Evolutionary conservation across 2,797 vertebrate species (phyloP).

Genomic region (Tolypeutes matacus): DNA sequence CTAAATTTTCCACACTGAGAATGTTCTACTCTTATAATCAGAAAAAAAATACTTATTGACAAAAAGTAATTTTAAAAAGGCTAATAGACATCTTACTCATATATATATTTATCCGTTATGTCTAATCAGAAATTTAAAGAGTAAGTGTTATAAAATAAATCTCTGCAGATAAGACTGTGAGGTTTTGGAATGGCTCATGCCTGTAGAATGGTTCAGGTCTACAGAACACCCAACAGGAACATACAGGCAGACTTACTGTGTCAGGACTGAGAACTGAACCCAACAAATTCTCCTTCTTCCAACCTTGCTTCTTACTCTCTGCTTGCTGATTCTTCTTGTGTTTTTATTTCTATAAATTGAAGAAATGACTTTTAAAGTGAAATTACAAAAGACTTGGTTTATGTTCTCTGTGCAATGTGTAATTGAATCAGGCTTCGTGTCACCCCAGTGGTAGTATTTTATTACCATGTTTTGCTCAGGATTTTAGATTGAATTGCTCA

Average conservation of each 20-base stretch:
- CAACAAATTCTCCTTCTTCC: slow-evolving; percentile 58
- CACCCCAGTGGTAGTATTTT: neutral
- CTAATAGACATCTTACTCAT: neutral
- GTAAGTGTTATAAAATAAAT: neutral
- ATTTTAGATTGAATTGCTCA: slow-evolving; percentile 70
- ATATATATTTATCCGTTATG: neutral
- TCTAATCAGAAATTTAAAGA: slow-evolving; percentile 41
- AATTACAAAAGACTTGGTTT: slow-evolving; percentile 70
- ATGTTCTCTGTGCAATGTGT: slow-evolving; percentile 45
- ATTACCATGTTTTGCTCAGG: slow-evolving; percentile 48
- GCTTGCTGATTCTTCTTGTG: fast-evolving
- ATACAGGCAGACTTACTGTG: neutral
- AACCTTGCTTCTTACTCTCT: neutral
- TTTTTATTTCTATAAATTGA: slow-evolving; percentile 64
- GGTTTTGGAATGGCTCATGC: neutral
- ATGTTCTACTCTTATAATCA: slow-evolving; percentile 15
- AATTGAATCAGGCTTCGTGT: slow-evolving; percentile 55
- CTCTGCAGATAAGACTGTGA: neutral
- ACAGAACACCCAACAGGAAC: neutral
- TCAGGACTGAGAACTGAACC: neutral
- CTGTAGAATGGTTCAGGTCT: neutral
- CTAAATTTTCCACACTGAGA: slow-evolving; percentile 8
- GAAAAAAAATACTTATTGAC: slow-evolving; percentile 29
- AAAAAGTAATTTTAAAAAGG: neutral
- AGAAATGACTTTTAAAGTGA: slow-evolving; percentile 69